Percentiles rank a stretch among this genome's conserved stretches.
These are phyloP conservation scores for Drosophila triauraria DNA, from an alignment of 1,140 invertebrate species.

Conservation along the genomic window DNA sequence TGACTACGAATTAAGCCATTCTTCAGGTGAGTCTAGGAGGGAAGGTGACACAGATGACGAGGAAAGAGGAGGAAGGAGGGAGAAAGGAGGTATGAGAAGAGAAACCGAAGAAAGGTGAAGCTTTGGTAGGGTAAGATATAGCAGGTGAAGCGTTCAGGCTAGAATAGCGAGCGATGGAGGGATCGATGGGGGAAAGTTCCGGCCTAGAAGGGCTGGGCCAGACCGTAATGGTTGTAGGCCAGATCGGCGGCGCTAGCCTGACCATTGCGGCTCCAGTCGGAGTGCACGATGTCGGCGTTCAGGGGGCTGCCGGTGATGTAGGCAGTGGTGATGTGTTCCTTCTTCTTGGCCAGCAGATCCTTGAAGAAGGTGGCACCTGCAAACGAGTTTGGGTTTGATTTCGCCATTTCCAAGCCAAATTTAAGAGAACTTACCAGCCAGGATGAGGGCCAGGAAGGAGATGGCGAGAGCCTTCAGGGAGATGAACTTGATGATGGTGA, in stretches of 20 bases:
- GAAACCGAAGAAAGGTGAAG: constrained; percentile 21
- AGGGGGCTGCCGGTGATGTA: constrained; percentile 84
- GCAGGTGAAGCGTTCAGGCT: constrained; percentile 25
- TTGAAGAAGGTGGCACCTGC: constrained; percentile 84
- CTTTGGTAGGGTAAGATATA: constrained; percentile 40
- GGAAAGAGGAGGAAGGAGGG: constrained; percentile 2
- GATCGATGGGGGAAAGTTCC: constrained; percentile 8
- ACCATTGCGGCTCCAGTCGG: constrained; percentile 84
- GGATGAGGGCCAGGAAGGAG: constrained; percentile 87
- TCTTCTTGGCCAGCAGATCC: constrained; percentile 84
- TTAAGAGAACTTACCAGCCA: constrained; percentile 84
- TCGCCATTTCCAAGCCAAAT: constrained; percentile 8
- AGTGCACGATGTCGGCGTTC: constrained; percentile 84
- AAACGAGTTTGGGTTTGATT: neutral
- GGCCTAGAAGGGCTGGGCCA: constrained; percentile 81
- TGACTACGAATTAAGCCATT: constrained; percentile 80
- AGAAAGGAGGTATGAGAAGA: constrained; percentile 1
- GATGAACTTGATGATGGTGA: constrained; percentile 87
- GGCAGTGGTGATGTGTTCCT: constrained; percentile 85
- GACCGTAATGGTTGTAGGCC: constrained; percentile 84
- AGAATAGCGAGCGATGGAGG: constrained; percentile 32
- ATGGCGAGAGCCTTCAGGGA: constrained; percentile 89
- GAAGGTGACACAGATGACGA: neutral
- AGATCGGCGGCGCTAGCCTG: constrained; percentile 78
- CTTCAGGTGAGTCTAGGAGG: constrained; percentile 61